Evolutionary conservation across 1,140 invertebrate genomes (phyloP), one percentile per base, ranked within the genome.

Genomic region (Tenebrio molitor): DNA sequence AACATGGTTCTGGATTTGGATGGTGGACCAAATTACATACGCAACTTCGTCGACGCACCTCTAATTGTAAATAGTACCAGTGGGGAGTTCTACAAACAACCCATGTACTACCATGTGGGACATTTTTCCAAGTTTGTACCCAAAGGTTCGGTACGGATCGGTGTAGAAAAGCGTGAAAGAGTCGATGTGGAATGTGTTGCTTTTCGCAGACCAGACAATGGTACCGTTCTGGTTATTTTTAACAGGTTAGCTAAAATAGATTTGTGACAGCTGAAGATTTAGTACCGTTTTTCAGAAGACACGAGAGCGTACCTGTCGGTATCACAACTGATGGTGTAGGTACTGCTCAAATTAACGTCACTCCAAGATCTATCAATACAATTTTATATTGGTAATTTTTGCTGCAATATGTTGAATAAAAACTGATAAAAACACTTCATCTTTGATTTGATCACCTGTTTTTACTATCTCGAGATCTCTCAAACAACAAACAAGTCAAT

Each of bases 1-100:
- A 93, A 93, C 80, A 81, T 93, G 36, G 89, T 86, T 6, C 78
- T 93, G n/a, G 83, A 91, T 79, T 75, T 83, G 74, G 77, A 84
- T 42, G 91, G 91, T 33, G 91, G 91, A 8, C 91, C 91, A 2
- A 92, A 88, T 78, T 92, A 89, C 86, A 87, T 85, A 0, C 83
- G 87, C 6, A 91, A 92, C 74, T 84, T 83, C 78, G 89, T 91
- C 1, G 91, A 93, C 81, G 83, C 89, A 29, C 86, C 91, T 1
- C 88, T 93, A 23, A 86, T 92, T 71, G 87, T 91, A 0, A 87
- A 91, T 78, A 74, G 80, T 15, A 81, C 79, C 12, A 75, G 74
- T 8, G 67, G 63, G 34, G 84, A 89, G 79, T 92, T 92, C 78
- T 92, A 90, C 80, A 91, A 91, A 77, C 89, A 92, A 74, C 79